Conservation (phyloP, 2,888 invertebrate genomes). For the Leptopterna dolabrata region DNA sequence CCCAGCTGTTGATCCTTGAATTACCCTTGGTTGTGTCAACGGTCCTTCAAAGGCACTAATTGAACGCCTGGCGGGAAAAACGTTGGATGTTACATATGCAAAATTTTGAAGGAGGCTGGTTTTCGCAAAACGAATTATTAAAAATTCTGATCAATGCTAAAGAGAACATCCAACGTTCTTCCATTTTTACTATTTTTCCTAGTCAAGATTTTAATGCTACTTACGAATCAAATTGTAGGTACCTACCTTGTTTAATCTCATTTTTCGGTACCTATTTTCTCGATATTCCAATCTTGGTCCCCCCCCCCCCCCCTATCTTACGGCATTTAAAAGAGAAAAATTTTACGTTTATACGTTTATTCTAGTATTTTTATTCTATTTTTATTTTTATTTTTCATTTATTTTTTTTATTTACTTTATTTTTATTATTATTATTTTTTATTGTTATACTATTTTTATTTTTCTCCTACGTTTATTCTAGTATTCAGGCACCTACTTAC, state of each 20-base stretch:
- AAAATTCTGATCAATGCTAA: background rate
- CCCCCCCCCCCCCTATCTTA: background rate
- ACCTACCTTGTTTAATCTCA: background rate
- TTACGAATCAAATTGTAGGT: background rate
- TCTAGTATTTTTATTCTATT: no score
- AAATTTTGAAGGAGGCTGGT: background rate
- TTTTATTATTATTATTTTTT: no score
- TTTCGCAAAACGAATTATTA: background rate
- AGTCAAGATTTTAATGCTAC: background rate
- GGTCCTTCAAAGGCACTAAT: no score
- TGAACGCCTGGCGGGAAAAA: background rate
- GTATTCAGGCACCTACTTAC: no score
- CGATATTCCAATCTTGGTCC: background rate
- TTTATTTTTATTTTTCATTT: no score
- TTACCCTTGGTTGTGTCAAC: no score
- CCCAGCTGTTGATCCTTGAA: no score
- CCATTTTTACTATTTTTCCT: background rate
- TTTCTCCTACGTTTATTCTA: no score
- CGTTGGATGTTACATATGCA: background rate
- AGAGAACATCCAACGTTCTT: conserved; percentile 1
- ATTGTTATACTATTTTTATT: no score
- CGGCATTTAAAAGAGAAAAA: no score
- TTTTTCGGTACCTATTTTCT: background rate
- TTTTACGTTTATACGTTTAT: no score
- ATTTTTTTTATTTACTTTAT: no score